Evolutionary conservation across 2,888 invertebrate species (phyloP), one percentile per base, ranked within the genome.

Genomic region (Drosophila helvetica): DNA sequence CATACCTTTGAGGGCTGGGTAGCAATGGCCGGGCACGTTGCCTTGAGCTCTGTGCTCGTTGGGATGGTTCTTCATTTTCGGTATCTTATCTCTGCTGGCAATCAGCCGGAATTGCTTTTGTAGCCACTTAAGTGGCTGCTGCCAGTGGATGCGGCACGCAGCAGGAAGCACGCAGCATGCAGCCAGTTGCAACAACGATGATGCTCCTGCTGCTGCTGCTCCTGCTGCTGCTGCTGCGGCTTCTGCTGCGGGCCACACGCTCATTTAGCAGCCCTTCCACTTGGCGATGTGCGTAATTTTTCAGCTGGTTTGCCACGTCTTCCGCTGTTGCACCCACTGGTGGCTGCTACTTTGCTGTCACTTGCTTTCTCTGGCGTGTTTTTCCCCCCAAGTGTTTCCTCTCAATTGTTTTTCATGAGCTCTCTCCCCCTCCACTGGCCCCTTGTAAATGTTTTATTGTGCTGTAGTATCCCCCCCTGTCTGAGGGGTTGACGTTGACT

Each of bases 61-160:
- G 38, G 15, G 15, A 15, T 38, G 15, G 6, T 38, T 2, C 12
- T 38, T 22, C 12, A 25, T 42, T 27, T 61, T 45, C 43, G 43
- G 71, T 43, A 27, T 25, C 18, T 61, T 74, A 79, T 82, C 74
- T 71, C 42, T 47, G 68, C 53, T 70, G 51, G 70, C 76, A 85
- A 82, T 87, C 88, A 83, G 68, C 46, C 54, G 59, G 62, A 83
- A 82, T 80, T 76, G 74, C 75, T 60, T 66, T 69, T 68, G 64
- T 58, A 77, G 79, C 57, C 65, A 70, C 71, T 77, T 66, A 75
- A 81, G 80, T 74, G 66, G 48, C 15, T 38, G 38, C 15, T 38
- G 15, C 62, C 58, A 61, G 66, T 33, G 25, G 25, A 45, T 17
- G 22, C 9, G 53, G 59, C 69, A 69, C 15, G 47, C 50, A 52